A percentile compares a stretch with the other conserved stretches of the same genome.
phyloP scores from a whole-genome alignment of 1,140 invertebrate genomes.

The Drosophila pachea region DNA sequence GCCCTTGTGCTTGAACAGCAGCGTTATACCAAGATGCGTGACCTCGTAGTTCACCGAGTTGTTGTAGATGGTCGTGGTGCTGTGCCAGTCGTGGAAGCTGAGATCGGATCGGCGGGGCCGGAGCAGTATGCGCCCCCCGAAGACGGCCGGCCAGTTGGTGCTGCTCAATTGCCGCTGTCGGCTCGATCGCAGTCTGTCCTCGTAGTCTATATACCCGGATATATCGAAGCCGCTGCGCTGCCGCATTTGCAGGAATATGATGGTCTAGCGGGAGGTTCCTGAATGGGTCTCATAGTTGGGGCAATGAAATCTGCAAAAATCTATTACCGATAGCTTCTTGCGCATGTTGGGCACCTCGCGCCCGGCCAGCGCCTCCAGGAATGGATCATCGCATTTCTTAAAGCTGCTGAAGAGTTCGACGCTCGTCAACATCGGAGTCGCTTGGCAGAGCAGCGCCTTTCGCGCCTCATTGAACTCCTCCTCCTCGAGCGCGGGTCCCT shows the following conservation, averaged over 20 bases:
- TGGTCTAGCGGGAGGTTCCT: no score
- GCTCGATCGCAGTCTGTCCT: conserved; percentile 12
- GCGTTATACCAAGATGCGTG: background rate
- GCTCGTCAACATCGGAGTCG: conserved; percentile 22
- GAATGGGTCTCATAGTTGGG: no score
- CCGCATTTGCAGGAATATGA: conserved; percentile 27
- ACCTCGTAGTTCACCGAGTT: conserved; percentile 13
- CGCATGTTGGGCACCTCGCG: conserved; percentile 45
- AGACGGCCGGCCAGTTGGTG: conserved; percentile 21
- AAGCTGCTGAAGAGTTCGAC: conserved; percentile 24
- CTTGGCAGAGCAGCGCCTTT: conserved; percentile 13
- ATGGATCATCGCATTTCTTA: conserved; percentile 34
- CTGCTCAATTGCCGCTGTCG: background rate
- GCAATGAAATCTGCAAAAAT: background rate
- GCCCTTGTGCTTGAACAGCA: conserved; percentile 25
- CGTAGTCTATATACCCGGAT: conserved; percentile 31
- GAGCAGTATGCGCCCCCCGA: conserved; percentile 11
- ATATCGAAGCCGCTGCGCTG: conserved; percentile 23
- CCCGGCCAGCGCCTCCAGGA: conserved; percentile 27
- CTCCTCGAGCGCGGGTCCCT: conserved; percentile 31
- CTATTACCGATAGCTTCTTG: conserved; percentile 47
- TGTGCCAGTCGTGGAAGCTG: conserved; percentile 31
- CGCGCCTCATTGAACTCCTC: conserved; percentile 32
- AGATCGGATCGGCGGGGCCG: conserved; percentile 15
- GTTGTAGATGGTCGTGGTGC: background rate